Base-by-base conservation (phyloP, 2,888 invertebrate genomes). In the Melinaea menophilus region DNA sequence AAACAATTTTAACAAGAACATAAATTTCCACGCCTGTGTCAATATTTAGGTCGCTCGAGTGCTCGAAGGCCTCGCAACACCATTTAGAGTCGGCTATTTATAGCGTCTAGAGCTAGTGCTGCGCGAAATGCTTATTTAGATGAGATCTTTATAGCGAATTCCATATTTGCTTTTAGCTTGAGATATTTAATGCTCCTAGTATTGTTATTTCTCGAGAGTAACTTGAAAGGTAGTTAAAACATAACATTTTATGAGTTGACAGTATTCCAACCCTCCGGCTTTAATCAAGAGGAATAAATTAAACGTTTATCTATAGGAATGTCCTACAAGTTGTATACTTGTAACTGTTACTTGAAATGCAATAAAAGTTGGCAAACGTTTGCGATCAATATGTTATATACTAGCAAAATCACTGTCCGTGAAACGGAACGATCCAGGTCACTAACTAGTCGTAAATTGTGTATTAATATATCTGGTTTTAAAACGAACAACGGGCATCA, bases 31-130 rank as follows among this genome's bases (percentile, higher is more conserved):
- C 63, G 63, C 64, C 71, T 58, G 66, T 59, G 63, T 64, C 64
- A 54, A 67, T 72, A 78, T 73, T 72, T 70, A 70, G 78, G 79
- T 73, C 76, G 75, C 35, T 63, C 65, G 73, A 73, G 70, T 72
- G 73, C 77, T 73, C 73, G 75, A 69, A 74, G 72, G 71, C 71
- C 71, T 71, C 62, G 69, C 65, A 45, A 61, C 65, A 66, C 70
- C 69, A 70, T 72, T 71, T 61, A 69, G 71, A 69, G 67, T 61
- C 66, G 62, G 71, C 71, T 74, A 72, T 73, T 71, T 73, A 74
- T 74, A 74, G 70, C 64, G 62, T 58, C 61, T 62, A 65, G 61
- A 65, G 59, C 60, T 41, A 11, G 51, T 65, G 63, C 65, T 55
- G 62, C 48, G 63, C 62, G 65, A 66, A 64, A 66, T 66, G 69